These are phyloP conservation scores for Cichlasoma orientale DNA, from an alignment of 2,797 vertebrate genomes.

Conservation along the genomic window DNA sequence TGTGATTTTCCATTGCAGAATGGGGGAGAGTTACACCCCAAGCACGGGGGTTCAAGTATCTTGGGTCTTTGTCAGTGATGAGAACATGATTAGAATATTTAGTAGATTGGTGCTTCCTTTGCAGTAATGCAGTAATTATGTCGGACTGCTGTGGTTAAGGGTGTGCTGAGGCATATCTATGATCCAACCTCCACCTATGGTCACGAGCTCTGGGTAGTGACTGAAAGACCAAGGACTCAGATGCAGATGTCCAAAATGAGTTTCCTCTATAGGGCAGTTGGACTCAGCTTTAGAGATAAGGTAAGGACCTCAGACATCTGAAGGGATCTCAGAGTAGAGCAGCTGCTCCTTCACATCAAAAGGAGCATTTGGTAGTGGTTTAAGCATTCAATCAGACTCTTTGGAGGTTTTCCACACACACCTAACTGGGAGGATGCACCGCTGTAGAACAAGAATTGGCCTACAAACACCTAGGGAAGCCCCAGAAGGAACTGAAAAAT, in stretches of 20 bases:
- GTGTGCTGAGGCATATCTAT: background rate
- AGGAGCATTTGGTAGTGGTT: too few relatives aligned
- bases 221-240: background rate
- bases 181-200: background rate
- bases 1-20: background rate
- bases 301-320: background rate
- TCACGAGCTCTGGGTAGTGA: background rate
- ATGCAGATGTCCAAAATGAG: background rate
- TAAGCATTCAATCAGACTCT: background rate
- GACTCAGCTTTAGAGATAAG: background rate
- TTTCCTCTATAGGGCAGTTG: background rate
- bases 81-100: too few relatives aligned
- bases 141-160: background rate
- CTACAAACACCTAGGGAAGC: background rate
- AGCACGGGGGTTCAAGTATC: too few relatives aligned
- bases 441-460: background rate
- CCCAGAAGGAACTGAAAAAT: background rate
- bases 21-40: background rate
- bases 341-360: background rate
- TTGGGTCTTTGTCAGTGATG: too few relatives aligned
- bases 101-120: background rate
- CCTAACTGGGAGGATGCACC: background rate
- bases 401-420: background rate
- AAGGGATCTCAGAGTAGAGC: background rate
- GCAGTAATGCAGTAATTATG: background rate